Conservation (phyloP, 1,140 invertebrate species). For the Homalodisca vitripennis region DNA sequence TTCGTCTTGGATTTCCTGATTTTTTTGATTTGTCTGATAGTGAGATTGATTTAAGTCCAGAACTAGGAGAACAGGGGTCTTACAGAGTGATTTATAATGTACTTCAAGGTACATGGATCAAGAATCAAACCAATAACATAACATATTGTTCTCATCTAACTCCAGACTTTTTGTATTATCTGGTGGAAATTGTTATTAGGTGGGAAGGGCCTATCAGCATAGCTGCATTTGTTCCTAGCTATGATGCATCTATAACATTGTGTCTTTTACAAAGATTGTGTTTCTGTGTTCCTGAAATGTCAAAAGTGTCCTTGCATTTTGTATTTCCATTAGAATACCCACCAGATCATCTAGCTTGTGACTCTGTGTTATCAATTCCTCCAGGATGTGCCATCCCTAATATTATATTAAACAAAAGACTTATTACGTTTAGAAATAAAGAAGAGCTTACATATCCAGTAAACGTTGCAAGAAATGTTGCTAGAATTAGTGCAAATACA, state of each 20-base stretch:
- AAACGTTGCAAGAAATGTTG: conserved; percentile 72
- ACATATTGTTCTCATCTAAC: conserved; percentile 75
- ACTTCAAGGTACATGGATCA: conserved; percentile 48
- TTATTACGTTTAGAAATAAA: conserved; percentile 34
- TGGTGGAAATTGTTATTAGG: conserved; percentile 63
- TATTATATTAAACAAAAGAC: conserved; percentile 19
- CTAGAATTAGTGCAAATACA: conserved; percentile 59
- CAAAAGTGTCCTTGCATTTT: conserved; percentile 68
- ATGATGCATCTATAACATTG: conserved; percentile 61
- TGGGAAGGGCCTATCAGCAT: conserved; percentile 76
- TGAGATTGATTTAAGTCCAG: conserved; percentile 54
- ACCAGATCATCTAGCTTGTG: conserved; percentile 38
- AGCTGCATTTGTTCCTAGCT: conserved; percentile 66
- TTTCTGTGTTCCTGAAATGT: conserved; percentile 62
- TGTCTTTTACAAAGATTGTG: conserved; percentile 61
- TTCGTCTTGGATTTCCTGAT: conserved; percentile 60
- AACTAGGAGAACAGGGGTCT: conserved; percentile 54
- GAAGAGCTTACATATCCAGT: conserved; percentile 64
- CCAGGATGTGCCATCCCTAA: conserved; percentile 32
- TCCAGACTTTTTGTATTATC: conserved; percentile 68
- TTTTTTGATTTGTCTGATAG: conserved; percentile 52
- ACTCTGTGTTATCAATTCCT: conserved; percentile 22
- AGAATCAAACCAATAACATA: conserved; percentile 49
- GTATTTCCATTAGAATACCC: conserved; percentile 56
- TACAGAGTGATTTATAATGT: conserved; percentile 68